These are phyloP conservation scores for Drosophila azteca DNA, from an alignment of 1,140 invertebrate species.

Conservation along the genomic window DNA sequence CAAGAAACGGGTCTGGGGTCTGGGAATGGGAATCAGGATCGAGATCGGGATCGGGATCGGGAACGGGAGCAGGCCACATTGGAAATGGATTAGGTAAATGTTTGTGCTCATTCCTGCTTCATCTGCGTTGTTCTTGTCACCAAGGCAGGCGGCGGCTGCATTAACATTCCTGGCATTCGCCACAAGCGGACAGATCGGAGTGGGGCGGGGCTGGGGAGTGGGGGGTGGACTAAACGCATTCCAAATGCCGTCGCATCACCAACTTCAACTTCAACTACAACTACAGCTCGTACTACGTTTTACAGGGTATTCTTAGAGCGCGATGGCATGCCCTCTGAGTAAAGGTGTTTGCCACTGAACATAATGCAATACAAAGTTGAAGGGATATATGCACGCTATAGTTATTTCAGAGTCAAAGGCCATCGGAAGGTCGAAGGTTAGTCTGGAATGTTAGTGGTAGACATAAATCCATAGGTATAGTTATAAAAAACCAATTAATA, in stretches of 20 bases:
- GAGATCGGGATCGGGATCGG: background rate
- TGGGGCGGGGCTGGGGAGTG: background rate
- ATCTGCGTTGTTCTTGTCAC: slow-evolving; percentile 42
- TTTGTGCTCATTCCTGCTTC: slow-evolving; percentile 63
- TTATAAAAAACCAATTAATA: too few relatives aligned
- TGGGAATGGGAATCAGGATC: slow-evolving; percentile 9
- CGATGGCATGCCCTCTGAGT: too few relatives aligned
- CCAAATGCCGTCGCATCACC: slow-evolving; percentile 49
- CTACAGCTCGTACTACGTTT: slow-evolving; percentile 36
- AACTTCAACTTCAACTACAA: slow-evolving; percentile 26
- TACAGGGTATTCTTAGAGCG: too few relatives aligned
- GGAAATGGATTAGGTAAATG: slow-evolving; percentile 78
- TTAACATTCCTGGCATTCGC: slow-evolving; percentile 67
- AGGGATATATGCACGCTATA: too few relatives aligned
- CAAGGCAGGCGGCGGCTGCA: slow-evolving; percentile 44
- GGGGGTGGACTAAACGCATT: slow-evolving; percentile 68
- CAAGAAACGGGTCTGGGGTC: slow-evolving; percentile 2
- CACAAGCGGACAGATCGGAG: background rate
- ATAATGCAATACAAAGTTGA: too few relatives aligned
- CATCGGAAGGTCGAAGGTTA: too few relatives aligned
- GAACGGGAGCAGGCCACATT: slow-evolving; percentile 64
- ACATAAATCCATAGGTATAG: too few relatives aligned
- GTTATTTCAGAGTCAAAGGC: too few relatives aligned
- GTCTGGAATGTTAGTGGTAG: too few relatives aligned
- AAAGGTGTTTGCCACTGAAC: too few relatives aligned